Conservation (phyloP, 2,888 invertebrate genomes). For the Hyppa rectilinea region DNA sequence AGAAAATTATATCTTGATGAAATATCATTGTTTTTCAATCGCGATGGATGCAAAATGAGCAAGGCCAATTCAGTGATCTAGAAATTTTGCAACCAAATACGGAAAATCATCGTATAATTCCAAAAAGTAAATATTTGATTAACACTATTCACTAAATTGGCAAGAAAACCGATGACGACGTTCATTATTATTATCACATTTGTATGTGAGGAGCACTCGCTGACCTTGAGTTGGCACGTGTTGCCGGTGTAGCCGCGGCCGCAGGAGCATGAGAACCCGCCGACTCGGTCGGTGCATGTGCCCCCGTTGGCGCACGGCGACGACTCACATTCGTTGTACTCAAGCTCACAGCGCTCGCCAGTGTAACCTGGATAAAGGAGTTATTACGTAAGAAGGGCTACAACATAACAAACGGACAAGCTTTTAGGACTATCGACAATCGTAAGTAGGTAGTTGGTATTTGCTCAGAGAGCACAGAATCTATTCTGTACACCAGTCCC, state of each 20-base stretch:
- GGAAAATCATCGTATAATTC: no score
- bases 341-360: constrained; percentile 93
- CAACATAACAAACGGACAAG: not conserved
- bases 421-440: not conserved
- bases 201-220: constrained; percentile 15
- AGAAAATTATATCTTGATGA: not conserved
- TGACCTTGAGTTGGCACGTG: constrained; percentile 93
- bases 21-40: not conserved
- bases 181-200: constrained; percentile 29
- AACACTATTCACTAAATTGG: constrained; percentile 7
- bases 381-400: not conserved
- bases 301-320: constrained; percentile 94
- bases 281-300: constrained; percentile 94
- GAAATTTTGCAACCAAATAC: no score
- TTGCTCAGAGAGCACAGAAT: not conserved
- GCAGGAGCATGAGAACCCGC: constrained; percentile 92
- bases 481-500: not conserved
- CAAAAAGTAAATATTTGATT: not conserved
- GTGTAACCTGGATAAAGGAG: constrained; percentile 90
- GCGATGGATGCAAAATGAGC: not conserved
- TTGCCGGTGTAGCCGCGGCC: constrained; percentile 93
- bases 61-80: no score
- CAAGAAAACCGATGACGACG: not conserved
- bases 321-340: constrained; percentile 94
- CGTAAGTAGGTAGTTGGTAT: not conserved